Evolutionary conservation across 2,113 vertebrate species (phyloP), one percentile per base, ranked within the genome.

Genomic region (Pitta sordida): DNA sequence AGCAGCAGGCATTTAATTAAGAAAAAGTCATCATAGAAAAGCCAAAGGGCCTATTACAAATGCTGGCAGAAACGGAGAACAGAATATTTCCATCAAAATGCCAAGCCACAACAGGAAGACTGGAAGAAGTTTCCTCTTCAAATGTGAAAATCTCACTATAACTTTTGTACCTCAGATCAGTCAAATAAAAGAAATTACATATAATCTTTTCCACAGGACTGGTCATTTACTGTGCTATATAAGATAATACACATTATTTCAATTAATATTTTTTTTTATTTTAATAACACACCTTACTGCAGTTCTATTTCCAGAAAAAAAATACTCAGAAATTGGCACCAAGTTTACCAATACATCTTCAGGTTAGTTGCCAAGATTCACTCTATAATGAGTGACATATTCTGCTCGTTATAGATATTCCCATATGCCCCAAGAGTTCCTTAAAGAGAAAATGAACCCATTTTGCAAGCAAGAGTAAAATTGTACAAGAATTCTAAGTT

Each of bases 371-470:
- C 21, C 44, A 65, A 43, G 27, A 30, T 39, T 64, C 73, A 59
- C 6, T 82, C 23, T 43, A 15, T 10, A 82, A 60, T 24, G 14
- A 70, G 24, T 15, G 74, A 27, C 2, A 20, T 36, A 65, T 76
- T 11, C 14, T 15, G 3, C 30, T 67, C 51, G 23, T 51, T 64
- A 17, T 17, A 71, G 34, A 27, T 49, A 48, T 15, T 63, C 10
- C 4, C 19, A 3, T 10, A 52, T 3, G 0, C 1, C 4, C 6
- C 5, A 43, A 26, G 29, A 51, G 6, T 9, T n/a, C 27, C 34
- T 70, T 91, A 34, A 12, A 34, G 70, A 21, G 32, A 41, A 58
- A 46, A 39, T 29, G 4, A 26, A 53, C 9, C 2, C 43, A 9
- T 65, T 84, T 88, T 80, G 37, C 23, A 63, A 73, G 27, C 3